Base-by-base conservation (phyloP, 2,888 invertebrate genomes). In the Rhingia campestris region DNA sequence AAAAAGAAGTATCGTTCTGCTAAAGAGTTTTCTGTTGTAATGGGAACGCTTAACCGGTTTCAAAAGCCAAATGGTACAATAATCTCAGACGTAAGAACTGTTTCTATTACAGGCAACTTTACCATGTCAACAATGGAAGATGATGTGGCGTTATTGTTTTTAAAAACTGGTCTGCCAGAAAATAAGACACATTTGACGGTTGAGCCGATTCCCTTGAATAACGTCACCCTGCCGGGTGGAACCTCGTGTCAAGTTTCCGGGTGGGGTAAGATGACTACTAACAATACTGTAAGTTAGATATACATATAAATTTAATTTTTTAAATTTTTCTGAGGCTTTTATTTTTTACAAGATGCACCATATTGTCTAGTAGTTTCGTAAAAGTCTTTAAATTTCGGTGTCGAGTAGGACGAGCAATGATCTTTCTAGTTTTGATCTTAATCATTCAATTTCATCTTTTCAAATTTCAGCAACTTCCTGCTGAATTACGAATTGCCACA, bases 11-110 rank as follows among this genome's bases (percentile, higher is more conserved):
- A 87, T 56, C 90, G 90, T 14, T 86, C 87, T 45, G 87, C 90
- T 0, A 88, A 81, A 0, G 90, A 91, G 61, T 90, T 91, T 39
- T 67, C 88, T 0, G 87, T 91, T 14, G 91, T 91, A 3, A 88
- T 91, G 90, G 91, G 91, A 47, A 89, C 90, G 3, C 77, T 90
- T 37, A 89, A 91, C 79, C 89, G 90, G 3, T 90, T 86, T 63
- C 80, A 88, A 53, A 88, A 87, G 4, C 87, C 86, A 41, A 88
- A 87, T 4, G 87, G 88, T 10, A 91, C 91, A 4, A 88, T 91
- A 41, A 86, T 89, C 0, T 89, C 89, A 2, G 87, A 86, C 33
- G 90, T 91, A 0, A 88, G 75, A 45, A 89, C 88, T 30, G 87
- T 91, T 33, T 88, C 88, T 3, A 87, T 88, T n/a, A 88, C 87